Base-by-base conservation (phyloP, 1,140 invertebrate genomes). In the Anastrepha ludens region DNA sequence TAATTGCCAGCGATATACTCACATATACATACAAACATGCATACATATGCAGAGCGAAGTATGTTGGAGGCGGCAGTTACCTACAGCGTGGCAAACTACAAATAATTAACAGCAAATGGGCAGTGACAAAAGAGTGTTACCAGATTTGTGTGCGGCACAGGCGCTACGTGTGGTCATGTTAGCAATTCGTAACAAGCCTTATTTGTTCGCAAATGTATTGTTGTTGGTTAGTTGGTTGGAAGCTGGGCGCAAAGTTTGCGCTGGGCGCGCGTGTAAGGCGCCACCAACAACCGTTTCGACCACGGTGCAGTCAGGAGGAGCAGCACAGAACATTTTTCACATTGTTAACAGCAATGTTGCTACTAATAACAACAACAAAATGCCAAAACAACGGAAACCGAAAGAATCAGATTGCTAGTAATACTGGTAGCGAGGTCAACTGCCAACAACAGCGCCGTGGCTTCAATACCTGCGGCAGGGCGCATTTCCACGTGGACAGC, bases 61-160 rank as follows among this genome's bases (percentile, higher is more conserved):
- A 1, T 13, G 60, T 62, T 41, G 13, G 67, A 55, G 47, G 47
- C n/a, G 11, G 47, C 50, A 58, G 44, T 4, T 29, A 41, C 74
- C 74, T 41, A 81, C 47, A 55, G 74, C 47, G 47, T 81, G 74
- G 74, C 74, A 55, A 81, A 81, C 74, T 17, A 81, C 74, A 81
- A 81, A 50, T 81, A 81, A 81, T 81, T 81, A 81, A 44, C 74
- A 81, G 20, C 8, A 81, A 81, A 81, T 55, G 74, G 74, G 74
- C 74, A 85, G 87, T 88, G 87, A 88, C 87, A 88, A 88, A 88
- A 86, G 78, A 88, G 87, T 86, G 87, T 85, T 86, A 81, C 87
- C 87, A 88, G 87, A 88, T 88, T 88, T 88, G 87, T 85, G 78
- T 88, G 17, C 9, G 50, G 47, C 47, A 29, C 74, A 67, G 62